Base-by-base conservation (phyloP, 2,797 vertebrate genomes). In the Ceryle rudis region DNA sequence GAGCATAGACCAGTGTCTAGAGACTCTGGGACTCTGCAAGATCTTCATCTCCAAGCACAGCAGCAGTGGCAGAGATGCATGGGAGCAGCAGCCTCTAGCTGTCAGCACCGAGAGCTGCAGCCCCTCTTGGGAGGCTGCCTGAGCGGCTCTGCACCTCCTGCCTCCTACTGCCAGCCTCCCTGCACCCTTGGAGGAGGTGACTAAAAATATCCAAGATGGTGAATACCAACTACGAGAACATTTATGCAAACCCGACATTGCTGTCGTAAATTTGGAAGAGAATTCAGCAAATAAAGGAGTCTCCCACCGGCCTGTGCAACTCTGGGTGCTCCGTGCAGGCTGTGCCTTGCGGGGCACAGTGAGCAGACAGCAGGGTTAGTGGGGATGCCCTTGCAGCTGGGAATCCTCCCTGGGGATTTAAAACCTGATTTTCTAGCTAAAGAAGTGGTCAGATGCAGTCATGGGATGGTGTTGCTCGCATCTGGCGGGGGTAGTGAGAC, bases 71-170 rank as follows among this genome's bases (percentile, higher is more conserved):
- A 42, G 58, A 81, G 39, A 20, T 1, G 4, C 73, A 7, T 6
- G 57, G 72, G 57, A 90, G 87, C 74, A 61, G 87, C 66, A 64
- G 42, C 89, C 65, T 39, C 86, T 66, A 81, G 14, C 70, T 13
- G 23, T 55, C 61, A 8, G 41, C 20, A 0, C 22, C 9, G 5
- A 42, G 90, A 91, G 70, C 89, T 86, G 91, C 61, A 73, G 25
- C 57, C 1, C 0, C 39, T 23, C 14, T 35, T 31, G n/a, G 28
- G 52, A 51, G 14, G 70, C 86, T 89, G 91, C 52, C 1, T 0
- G 42, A 64, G 15, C 15, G 4, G 6, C 60, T 69, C 52, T 4
- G 44, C 73, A 3, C 20, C 9, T 2, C 81, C 65, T 22, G 66
- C 62, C 22, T 18, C 28, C n/a, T 37, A 26, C 67, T 70, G 67